These are phyloP conservation scores for Sandelia bainsii DNA, from an alignment of 2,797 vertebrate species.

Conservation along the genomic window DNA sequence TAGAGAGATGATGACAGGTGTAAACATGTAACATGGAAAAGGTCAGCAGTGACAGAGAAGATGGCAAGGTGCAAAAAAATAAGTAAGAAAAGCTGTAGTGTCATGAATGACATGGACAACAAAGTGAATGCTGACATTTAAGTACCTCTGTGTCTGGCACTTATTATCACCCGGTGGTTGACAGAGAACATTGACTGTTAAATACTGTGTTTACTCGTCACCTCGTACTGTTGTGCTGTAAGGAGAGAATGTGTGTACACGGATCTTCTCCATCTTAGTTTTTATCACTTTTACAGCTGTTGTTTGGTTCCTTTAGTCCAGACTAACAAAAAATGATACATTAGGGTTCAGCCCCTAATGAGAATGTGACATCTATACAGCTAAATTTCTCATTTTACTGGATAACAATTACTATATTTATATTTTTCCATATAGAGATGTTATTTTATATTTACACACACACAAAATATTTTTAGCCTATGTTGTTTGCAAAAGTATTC, in stretches of 20 bases:
- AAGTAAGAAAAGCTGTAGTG: not conserved
- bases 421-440: no score
- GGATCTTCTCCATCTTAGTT: not conserved
- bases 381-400: no score
- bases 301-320: not conserved
- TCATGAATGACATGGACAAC: not conserved
- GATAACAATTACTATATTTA: no score
- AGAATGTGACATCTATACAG: no score
- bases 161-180: constrained; percentile 7
- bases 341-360: no score
- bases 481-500: no score
- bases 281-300: not conserved
- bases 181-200: constrained; percentile 6
- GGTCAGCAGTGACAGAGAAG: not conserved
- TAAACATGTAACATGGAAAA: not conserved
- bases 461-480: no score
- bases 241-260: not conserved
- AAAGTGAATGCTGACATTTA: constrained; percentile 6
- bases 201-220: not conserved
- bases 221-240: not conserved
- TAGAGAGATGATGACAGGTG: not conserved
- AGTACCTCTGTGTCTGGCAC: not conserved
- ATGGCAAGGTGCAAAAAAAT: not conserved
- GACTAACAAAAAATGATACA: no score
- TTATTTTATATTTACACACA: no score